Conservation (phyloP, 2,113 vertebrate species). For the Leptobrachium leishanense region DNA sequence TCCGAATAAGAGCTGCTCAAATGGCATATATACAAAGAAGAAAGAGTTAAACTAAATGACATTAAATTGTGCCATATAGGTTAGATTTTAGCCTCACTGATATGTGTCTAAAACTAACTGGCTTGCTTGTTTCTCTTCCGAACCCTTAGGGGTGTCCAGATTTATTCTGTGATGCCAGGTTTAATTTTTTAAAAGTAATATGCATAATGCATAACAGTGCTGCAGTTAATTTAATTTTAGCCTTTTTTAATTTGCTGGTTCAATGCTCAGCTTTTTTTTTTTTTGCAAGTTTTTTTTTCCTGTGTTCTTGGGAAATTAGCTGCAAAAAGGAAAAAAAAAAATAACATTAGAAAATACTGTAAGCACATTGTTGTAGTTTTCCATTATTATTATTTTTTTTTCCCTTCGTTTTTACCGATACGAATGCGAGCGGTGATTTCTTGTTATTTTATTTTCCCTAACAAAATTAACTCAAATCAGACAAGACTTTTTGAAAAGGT, state of each 20-base stretch:
- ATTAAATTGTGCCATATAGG: not conserved
- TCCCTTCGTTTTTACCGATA: conserved; percentile 44
- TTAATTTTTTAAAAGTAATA: conserved; percentile 61
- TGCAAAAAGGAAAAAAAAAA: not conserved
- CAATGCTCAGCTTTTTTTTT: conserved; percentile 50
- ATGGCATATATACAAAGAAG: not conserved
- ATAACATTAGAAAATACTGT: conserved; percentile 7
- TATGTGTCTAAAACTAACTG: conserved; percentile 50
- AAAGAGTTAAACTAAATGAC: not conserved
- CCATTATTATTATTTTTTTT: conserved; percentile 50
- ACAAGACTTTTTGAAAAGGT: conserved; percentile 58
- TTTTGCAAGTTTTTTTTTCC: conserved; percentile 47
- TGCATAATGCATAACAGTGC: conserved; percentile 57
- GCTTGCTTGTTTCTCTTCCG: conserved; percentile 48
- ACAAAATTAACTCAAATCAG: conserved; percentile 56
- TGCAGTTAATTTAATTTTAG: conserved; percentile 60
- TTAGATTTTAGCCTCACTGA: conserved; percentile 13
- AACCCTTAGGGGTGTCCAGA: conserved; percentile 52
- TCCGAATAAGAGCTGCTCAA: too few relatives aligned
- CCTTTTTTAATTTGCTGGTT: conserved; percentile 57
- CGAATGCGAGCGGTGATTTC: conserved; percentile 46
- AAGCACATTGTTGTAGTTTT: conserved; percentile 42
- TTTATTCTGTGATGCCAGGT: conserved; percentile 54
- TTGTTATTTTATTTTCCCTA: conserved; percentile 52
- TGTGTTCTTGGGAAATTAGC: conserved; percentile 50